phyloP scores from a whole-genome alignment of 2,797 vertebrate genomes.

The Masticophis lateralis region DNA sequence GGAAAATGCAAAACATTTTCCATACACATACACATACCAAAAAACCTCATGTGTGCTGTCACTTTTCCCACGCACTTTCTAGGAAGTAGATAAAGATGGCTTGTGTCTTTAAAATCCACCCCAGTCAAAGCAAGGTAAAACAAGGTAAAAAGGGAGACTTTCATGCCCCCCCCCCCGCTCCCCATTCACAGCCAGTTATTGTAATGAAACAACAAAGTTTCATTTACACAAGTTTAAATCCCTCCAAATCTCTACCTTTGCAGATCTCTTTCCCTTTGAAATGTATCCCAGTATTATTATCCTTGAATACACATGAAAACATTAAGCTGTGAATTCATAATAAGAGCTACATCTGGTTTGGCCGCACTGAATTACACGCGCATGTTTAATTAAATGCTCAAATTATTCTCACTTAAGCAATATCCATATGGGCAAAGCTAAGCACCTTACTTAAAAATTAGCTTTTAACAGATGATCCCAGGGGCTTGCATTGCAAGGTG shows the following conservation, averaged over 20 bases:
- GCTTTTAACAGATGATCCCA: slow-evolving; percentile 68
- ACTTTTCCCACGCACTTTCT: background rate
- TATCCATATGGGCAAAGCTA: slow-evolving; percentile 64
- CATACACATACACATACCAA: background rate
- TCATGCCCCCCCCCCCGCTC: too few relatives aligned
- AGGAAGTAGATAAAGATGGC: background rate
- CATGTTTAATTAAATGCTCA: slow-evolving; percentile 64
- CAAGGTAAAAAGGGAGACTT: slow-evolving; percentile 2
- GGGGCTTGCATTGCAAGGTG: slow-evolving; percentile 47
- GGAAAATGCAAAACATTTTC: background rate
- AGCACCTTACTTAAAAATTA: slow-evolving; percentile 57
- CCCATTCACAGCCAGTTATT: slow-evolving; percentile 31
- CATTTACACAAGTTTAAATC: slow-evolving; percentile 56
- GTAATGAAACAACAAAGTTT: slow-evolving; percentile 62
- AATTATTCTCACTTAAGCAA: slow-evolving; percentile 64
- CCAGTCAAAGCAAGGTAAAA: slow-evolving; percentile 2
- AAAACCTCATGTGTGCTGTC: background rate
- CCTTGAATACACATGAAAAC: slow-evolving; percentile 52
- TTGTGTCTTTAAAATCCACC: slow-evolving; percentile 3
- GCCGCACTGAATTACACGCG: slow-evolving; percentile 32
- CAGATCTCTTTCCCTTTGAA: slow-evolving; percentile 44
- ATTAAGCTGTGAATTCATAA: slow-evolving; percentile 61
- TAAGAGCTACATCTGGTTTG: slow-evolving; percentile 58
- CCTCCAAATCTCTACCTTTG: slow-evolving; percentile 51
- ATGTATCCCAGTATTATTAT: slow-evolving; percentile 48